Evolutionary conservation across 2,113 vertebrate genomes (phyloP).

Genomic region (Dermatemys mawii): DNA sequence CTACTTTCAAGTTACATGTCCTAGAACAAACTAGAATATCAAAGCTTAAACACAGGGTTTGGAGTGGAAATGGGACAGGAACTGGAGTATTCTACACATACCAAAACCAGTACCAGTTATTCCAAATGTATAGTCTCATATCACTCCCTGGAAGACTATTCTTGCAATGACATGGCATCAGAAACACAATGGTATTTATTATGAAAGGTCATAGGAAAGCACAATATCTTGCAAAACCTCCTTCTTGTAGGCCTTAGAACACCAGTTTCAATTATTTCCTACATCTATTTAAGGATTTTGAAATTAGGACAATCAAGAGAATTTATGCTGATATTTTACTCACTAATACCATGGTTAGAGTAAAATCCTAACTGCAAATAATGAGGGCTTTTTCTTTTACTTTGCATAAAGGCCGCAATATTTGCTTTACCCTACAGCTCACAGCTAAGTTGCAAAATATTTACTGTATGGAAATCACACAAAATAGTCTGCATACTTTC

Average conservation of each 20-base stretch:
- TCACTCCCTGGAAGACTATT: slow-evolving; percentile 68
- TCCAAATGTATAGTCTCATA: slow-evolving; percentile 61
- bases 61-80: slow-evolving; percentile 59
- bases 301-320: slow-evolving; percentile 52
- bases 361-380: slow-evolving; percentile 48
- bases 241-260: slow-evolving; percentile 67
- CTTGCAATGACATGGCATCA: slow-evolving; percentile 66
- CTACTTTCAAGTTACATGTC: background rate
- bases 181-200: slow-evolving; percentile 61
- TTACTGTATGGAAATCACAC: background rate
- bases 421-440: slow-evolving; percentile 36
- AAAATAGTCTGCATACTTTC: slow-evolving; percentile 1
- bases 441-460: slow-evolving; percentile 65
- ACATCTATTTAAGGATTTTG: slow-evolving; percentile 51
- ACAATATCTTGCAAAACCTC: slow-evolving; percentile 61
- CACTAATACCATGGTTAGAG: slow-evolving; percentile 28
- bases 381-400: slow-evolving; percentile 34
- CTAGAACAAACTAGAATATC: slow-evolving; percentile 56
- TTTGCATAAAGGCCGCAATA: slow-evolving; percentile 50
- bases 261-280: slow-evolving; percentile 57
- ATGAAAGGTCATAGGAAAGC: slow-evolving; percentile 69
- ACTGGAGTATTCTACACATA: slow-evolving; percentile 70
- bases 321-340: slow-evolving; percentile 50
- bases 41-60: slow-evolving; percentile 60
- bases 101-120: slow-evolving; percentile 70